Base-by-base conservation (phyloP, 2,113 vertebrate species). In the Oryzias celebensis region DNA sequence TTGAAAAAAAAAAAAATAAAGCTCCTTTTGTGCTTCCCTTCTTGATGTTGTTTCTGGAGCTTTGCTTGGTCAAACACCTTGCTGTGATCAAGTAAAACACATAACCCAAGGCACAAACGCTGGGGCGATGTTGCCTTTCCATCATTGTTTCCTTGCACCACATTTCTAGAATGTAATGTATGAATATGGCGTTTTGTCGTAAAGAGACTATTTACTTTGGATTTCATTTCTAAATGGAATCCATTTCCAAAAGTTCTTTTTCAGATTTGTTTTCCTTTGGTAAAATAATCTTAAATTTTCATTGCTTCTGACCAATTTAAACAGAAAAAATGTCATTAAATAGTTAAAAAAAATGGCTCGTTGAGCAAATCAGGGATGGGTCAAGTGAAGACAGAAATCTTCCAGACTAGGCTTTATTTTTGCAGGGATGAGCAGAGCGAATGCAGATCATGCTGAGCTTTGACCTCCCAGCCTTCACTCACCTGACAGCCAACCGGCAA, bases 41-140 rank as follows among this genome's bases (percentile, higher is more conserved):
- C n/a, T 68, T 26, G 16, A 61, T 55, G 59, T 41, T 47, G 62
- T 65, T 69, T 43, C 50, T 63, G 64, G 71, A 75, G 42, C 49
- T 84, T 45, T 41, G 41, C 71, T 62, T 59, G 60, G 70, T 62
- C 57, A 73, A 59, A 59, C 45, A 44, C 65, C 49, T 77, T 61
- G 66, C 61, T 81, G 68, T 45, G 53, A 64, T 36, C 26, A 41
- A 56, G 56, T 41, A 60, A 66, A 65, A 75, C 65, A 62, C 23
- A 71, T 17, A 13, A 68, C 42, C 43, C 52, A 54, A 28, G 54
- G 60, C 46, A 55, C 24, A 46, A 15, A 14, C 51, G 62, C 7
- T 52, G 36, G 17, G 41, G 31, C 54, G 42, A 41, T 28, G 36
- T 42, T 48, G 43, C 62, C 45, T 73, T 18, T 51, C 45, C n/a